Conservation (phyloP, 2,113 vertebrate genomes). For the Tachysurus fulvidraco region DNA sequence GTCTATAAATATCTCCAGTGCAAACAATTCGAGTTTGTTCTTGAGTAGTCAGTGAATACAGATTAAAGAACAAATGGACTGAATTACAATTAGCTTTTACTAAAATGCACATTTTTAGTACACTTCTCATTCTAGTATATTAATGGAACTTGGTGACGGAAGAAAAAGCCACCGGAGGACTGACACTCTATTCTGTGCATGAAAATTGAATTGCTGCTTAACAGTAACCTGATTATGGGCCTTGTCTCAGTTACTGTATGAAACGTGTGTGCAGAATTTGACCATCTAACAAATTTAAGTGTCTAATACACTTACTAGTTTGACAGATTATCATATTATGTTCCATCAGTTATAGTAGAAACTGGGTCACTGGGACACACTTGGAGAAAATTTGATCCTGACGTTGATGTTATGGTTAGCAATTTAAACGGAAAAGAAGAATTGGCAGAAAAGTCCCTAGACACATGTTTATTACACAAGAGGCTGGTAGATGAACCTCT, state of each 20-base stretch:
- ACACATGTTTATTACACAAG: not conserved
- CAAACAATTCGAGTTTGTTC: not conserved
- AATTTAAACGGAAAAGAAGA: not conserved
- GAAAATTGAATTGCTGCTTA: conserved; percentile 66
- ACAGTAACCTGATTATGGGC: conserved; percentile 65
- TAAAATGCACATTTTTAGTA: not conserved
- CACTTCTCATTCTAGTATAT: not conserved
- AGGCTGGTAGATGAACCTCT: not conserved
- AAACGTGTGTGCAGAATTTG: not conserved
- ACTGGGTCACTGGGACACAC: not conserved
- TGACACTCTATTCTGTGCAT: conserved; percentile 53
- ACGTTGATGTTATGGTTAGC: not conserved
- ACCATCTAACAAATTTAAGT: conserved; percentile 67
- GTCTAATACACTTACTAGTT: conserved; percentile 38
- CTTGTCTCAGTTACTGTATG: conserved; percentile 53
- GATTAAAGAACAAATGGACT: not conserved
- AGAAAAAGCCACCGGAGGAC: not conserved
- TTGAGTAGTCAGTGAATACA: not conserved
- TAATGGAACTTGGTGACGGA: not conserved
- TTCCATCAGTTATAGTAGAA: not conserved
- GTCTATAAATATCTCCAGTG: not conserved
- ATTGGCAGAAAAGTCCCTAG: not conserved
- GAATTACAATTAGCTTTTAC: not conserved
- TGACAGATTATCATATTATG: conserved; percentile 7
- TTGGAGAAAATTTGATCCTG: not conserved